Conservation (phyloP, 2,888 invertebrate genomes). For the Nineta flava region DNA sequence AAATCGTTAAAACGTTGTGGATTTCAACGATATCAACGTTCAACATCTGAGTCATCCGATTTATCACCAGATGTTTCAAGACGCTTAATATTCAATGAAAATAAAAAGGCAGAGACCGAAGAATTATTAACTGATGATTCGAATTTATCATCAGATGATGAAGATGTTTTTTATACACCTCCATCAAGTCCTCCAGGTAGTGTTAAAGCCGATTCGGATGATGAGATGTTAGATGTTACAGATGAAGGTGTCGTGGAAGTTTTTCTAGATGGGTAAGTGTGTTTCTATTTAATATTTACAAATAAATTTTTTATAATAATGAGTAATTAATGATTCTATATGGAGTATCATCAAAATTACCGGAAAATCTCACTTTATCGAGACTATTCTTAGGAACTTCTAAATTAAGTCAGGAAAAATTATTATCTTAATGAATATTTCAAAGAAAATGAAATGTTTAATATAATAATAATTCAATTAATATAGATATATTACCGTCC, state of each 20-base stretch:
- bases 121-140: constrained; percentile 13
- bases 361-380: too few species aligned
- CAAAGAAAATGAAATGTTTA: background rate
- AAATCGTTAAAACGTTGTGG: background rate
- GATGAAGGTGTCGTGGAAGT: constrained; percentile 34
- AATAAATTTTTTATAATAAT: background rate
- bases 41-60: background rate
- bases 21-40: background rate
- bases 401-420: too few species aligned
- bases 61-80: background rate
- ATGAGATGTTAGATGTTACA: constrained; percentile 31
- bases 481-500: too few species aligned
- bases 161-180: constrained; percentile 47
- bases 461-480: too few species aligned
- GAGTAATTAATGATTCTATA: too few species aligned
- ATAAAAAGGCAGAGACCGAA: background rate
- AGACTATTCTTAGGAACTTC: too few species aligned
- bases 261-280: constrained; percentile 50
- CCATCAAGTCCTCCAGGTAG: constrained; percentile 27
- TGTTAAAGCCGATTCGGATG: constrained; percentile 27
- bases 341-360: too few species aligned
- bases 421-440: too few species aligned
- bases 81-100: background rate
- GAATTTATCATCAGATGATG: constrained; percentile 21
- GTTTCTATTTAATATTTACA: constrained; percentile 7